A percentile compares a stretch with the other conserved stretches of the same genome.
Evolutionary conservation across 1,140 invertebrate species (phyloP).

Genomic region (Apocrypta bakeri): DNA sequence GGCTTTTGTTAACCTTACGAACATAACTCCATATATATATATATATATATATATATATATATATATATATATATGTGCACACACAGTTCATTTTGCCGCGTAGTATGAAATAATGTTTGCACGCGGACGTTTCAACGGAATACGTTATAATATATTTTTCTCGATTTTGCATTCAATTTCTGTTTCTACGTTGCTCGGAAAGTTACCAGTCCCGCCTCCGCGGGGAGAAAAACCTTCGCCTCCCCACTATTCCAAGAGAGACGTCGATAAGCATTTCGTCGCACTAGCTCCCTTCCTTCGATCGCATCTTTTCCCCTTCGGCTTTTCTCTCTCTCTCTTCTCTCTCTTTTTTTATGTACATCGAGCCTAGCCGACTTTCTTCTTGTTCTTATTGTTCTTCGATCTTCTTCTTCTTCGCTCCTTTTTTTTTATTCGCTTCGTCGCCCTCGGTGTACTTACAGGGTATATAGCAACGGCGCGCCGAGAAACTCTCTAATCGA

Average conservation of each 20-base stretch:
- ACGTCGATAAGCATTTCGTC: constrained; percentile 44
- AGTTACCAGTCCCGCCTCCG: too few relatives aligned
- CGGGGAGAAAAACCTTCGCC: too few relatives aligned
- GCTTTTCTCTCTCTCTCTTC: background rate
- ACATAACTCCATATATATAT: too few relatives aligned
- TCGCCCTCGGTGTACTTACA: constrained; percentile 52
- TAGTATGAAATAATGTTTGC: too few relatives aligned
- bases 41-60: too few relatives aligned
- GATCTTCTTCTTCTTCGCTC: constrained; percentile 22
- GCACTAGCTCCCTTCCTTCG: background rate
- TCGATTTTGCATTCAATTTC: too few relatives aligned
- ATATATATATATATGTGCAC: too few relatives aligned
- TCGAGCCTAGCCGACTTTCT: background rate
- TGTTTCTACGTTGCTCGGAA: too few relatives aligned
- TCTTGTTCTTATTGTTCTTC: constrained; percentile 43
- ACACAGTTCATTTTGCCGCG: too few relatives aligned
- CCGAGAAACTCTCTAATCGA: constrained; percentile 66
- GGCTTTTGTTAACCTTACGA: background rate
- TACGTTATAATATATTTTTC: too few relatives aligned
- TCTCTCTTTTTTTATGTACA: background rate
- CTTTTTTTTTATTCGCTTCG: background rate
- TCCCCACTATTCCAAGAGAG: background rate
- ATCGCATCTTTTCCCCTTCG: background rate
- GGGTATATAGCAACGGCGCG: constrained; percentile 48
- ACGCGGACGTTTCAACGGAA: too few relatives aligned